Evolutionary conservation across 2,888 invertebrate species (phyloP).

Genomic region (Halictus quadricinctus): DNA sequence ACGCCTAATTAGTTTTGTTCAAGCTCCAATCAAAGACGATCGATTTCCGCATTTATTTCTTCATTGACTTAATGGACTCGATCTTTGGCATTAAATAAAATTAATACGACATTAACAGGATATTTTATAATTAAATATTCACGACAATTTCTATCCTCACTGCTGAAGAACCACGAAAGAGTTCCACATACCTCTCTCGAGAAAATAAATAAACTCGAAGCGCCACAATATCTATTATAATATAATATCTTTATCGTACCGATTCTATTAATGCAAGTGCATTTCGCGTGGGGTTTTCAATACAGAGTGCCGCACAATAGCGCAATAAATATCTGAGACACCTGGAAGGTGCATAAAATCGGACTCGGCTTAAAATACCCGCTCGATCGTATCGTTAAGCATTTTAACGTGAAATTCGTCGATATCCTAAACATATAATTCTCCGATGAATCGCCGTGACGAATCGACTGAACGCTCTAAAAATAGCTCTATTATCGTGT

Average conservation of each 20-base stretch:
- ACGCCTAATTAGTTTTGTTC: neutral
- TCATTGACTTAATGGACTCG: too few species aligned
- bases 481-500: neutral
- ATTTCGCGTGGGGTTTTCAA: conserved; percentile 9
- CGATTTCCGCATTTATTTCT: neutral
- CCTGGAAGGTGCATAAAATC: conserved; percentile 14
- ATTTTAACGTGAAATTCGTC: neutral
- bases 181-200: neutral
- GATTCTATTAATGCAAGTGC: conserved; percentile 17
- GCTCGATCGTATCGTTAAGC: neutral
- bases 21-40: neutral
- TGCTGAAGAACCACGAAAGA: neutral
- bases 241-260: neutral
- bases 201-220: neutral
- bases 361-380: neutral
- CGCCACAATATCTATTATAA: neutral
- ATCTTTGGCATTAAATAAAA: too few species aligned
- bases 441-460: neutral
- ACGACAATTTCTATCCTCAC: too few species aligned
- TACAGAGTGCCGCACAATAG: conserved; percentile 10
- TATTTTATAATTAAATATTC: too few species aligned
- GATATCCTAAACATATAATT: too few species aligned
- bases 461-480: neutral
- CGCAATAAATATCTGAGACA: conserved; percentile 2
- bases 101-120: too few species aligned